Base-by-base conservation (phyloP, 2,888 invertebrate species). In the Drosophila diplacantha region DNA sequence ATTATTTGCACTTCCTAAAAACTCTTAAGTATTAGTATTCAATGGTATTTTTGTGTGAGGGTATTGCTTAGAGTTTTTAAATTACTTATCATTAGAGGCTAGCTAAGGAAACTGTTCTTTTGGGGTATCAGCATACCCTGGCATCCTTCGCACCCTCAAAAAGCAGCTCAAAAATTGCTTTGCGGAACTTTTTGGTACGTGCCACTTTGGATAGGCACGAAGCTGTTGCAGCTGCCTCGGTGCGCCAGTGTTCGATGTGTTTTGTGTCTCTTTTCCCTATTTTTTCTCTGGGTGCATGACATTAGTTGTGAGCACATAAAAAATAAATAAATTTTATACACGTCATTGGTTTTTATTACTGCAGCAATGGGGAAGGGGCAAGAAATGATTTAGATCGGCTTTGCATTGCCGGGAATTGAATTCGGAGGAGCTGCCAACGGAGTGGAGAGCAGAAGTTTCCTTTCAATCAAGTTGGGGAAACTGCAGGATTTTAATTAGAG, bases 261-360 rank as follows among this genome's bases (percentile, higher is more conserved):
- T 65, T 37, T 44, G 41, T 62, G 43, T 39, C 44, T 66, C 44
- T 18, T 16, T 20, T 34, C n/a, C 20, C 46, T 16, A 18, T 46
- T 31, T 54, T 20, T 29, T 29, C n/a, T 22, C 8, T 26, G 53
- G 63, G 18, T 64, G 57, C 58, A 57, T 65, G 60, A 71, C 75
- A 77, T 78, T 80, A 78, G 80, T 77, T 78, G 77, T 66, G 49
- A 77, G 78, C 80, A 78, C 78, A 78, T 78, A 78, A 78, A 78
- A 78, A 77, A 81, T 73, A 79, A 81, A 79, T 79, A 79, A 79
- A 79, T 79, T 79, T 73, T 72, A 73, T 79, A 74, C 70, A 76
- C 74, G 77, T 74, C 82, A 79, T 80, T 80, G 83, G 83, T 52
- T 84, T 80, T 80, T 80, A 80, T 80, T 77, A 80, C 80, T 80